Conservation (phyloP, 2,797 vertebrate genomes). For the Ispidina picta region DNA sequence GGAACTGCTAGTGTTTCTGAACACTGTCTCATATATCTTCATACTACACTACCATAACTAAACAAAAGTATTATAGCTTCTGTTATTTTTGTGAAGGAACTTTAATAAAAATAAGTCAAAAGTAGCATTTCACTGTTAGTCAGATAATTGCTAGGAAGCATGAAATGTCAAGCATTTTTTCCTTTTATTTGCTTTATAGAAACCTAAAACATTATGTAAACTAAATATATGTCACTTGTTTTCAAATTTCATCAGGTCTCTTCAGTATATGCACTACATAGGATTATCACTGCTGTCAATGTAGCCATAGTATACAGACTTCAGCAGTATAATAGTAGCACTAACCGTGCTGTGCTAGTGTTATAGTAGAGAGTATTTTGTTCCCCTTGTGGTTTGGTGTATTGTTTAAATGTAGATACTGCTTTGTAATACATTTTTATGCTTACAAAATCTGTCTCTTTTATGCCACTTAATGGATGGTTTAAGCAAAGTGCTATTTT, state of each 20-base stretch:
- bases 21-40: background rate
- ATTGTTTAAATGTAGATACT: slow-evolving; percentile 18
- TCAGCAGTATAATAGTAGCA: background rate
- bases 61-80: background rate
- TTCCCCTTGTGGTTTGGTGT: background rate
- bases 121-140: background rate
- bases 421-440: slow-evolving; percentile 9
- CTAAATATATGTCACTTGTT: background rate
- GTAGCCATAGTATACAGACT: background rate
- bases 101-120: background rate
- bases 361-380: slow-evolving; percentile 43
- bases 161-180: background rate
- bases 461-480: slow-evolving; percentile 45
- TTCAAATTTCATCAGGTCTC: background rate
- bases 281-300: background rate
- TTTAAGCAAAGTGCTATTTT: slow-evolving; percentile 41
- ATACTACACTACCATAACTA: background rate
- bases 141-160: background rate
- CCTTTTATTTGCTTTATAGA: background rate
- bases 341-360: slow-evolving; percentile 13
- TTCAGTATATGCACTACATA: background rate
- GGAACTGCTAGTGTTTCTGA: background rate
- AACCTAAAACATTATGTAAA: background rate
- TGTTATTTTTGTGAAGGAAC: background rate
- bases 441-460: slow-evolving; percentile 36